Base-by-base conservation (phyloP, 2,888 invertebrate genomes). In the Eupithecia tripunctaria region DNA sequence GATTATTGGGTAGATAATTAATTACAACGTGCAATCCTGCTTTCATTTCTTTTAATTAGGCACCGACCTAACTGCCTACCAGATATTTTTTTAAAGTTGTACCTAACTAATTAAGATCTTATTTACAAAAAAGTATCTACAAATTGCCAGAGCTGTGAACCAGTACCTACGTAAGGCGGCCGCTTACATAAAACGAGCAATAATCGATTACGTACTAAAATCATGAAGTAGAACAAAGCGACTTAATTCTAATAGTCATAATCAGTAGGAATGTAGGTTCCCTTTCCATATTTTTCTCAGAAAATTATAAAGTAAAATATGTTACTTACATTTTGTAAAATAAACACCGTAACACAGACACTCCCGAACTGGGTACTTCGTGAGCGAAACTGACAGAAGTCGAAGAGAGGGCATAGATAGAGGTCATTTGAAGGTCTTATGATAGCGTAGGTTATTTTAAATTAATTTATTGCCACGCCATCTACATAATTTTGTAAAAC, bases 341-440 rank as follows among this genome's bases (percentile, higher is more conserved):
- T 79, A 78, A 72, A 76, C 79, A 79, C 78, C 78, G 79, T 80
- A 82, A 85, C 83, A 89, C 88, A 86, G 86, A 88, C 91, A 93
- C 92, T 90, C 89, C 90, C 88, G 87, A 86, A 87, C 90, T 86
- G 77, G 86, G 82, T 88, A 87, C 88, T 80, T 80, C 76, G 84
- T 85, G 81, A 83, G 82, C 86, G 87, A 87, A 87, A 89, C 91
- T 91, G 91, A 90, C 91, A 92, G 90, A 83, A 85, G 84, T 85
- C 85, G 85, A 79, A 81, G 84, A 88, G 88, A 88, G 90, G 90
- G 89, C 90, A 91, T 85, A 85, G 83, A 76, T 74, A 92, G 90
- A 94, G 94, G 94, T 94, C 94, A 90, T 92, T 91, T 94, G 94
- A 94, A 94, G 94, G 94, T 88, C 92, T 88, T 82, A 78, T 88